phyloP scores from a whole-genome alignment of 2,113 vertebrate species.

The Lontra canadensis region DNA sequence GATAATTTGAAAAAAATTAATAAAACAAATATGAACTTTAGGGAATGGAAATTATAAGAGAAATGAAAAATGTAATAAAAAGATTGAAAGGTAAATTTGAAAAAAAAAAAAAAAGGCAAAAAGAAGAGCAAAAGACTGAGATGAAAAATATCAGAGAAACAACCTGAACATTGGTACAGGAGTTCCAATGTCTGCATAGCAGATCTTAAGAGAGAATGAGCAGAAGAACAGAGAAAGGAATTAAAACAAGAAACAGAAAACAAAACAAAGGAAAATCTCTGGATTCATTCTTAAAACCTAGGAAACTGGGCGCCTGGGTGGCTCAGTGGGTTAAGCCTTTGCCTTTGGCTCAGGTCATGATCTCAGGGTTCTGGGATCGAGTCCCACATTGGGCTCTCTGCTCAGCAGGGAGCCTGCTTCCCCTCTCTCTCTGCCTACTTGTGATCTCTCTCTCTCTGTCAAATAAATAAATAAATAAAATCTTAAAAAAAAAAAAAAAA shows the following conservation, averaged over 20 bases:
- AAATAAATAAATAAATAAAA: no score
- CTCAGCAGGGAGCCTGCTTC: no score
- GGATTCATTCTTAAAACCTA: not conserved
- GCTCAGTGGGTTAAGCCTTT: no score
- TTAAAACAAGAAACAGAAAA: not conserved
- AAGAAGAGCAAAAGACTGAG: not conserved
- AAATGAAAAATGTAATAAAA: conserved; percentile 22
- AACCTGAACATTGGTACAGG: not conserved
- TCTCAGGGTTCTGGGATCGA: no score
- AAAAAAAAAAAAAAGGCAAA: conserved; percentile 4
- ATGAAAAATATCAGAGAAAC: not conserved
- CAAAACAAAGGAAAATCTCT: not conserved
- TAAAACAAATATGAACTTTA: not conserved
- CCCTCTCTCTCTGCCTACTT: no score
- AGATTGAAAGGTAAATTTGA: conserved; percentile 5
- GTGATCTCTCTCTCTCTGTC: no score
- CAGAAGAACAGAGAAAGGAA: not conserved
- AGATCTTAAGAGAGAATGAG: not conserved
- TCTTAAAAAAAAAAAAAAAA: not conserved
- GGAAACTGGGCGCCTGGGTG: not conserved
- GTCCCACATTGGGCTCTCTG: no score
- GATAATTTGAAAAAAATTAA: not conserved
- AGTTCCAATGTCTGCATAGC: not conserved
- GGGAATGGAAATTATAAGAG: not conserved
- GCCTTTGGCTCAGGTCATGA: no score